Evolutionary conservation across 2,113 vertebrate species (phyloP).

Genomic region (Bos indicus): DNA sequence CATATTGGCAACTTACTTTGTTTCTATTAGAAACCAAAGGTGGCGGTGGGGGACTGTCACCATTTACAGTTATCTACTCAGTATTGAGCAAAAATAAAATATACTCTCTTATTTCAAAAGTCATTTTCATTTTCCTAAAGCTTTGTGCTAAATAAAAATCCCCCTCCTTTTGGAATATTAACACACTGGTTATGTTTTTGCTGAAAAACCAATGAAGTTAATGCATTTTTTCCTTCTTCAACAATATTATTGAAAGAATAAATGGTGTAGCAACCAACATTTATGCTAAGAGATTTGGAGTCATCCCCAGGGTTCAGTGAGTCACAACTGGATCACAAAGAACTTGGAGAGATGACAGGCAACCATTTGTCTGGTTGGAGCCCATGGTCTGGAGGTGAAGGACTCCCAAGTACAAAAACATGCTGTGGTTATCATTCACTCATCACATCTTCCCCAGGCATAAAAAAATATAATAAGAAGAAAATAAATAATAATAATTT

Average conservation of each 20-base stretch:
- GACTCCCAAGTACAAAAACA: not conserved
- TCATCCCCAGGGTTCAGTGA: not conserved
- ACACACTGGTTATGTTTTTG: not conserved
- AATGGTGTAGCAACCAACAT: not conserved
- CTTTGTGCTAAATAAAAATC: constrained; percentile 44
- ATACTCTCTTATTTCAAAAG: constrained; percentile 64
- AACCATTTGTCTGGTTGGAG: not conserved
- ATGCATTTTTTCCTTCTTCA: not conserved
- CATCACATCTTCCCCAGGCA: not conserved
- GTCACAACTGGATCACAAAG: not conserved
- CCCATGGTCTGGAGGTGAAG: not conserved
- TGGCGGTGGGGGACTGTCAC: not conserved
- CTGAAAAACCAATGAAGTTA: not conserved
- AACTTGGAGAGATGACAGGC: not conserved
- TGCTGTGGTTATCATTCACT: not conserved
- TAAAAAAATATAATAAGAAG: not conserved
- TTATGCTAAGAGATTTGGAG: not conserved
- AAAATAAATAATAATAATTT: not conserved
- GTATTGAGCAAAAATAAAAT: constrained; percentile 62
- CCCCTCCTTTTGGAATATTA: not conserved
- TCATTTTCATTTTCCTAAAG: constrained; percentile 53
- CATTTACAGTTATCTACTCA: constrained; percentile 19
- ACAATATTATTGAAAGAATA: not conserved
- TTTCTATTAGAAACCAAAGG: constrained; percentile 47
- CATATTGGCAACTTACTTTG: constrained; percentile 8